Evolutionary conservation across 2,797 vertebrate genomes (phyloP), one percentile per base, ranked within the genome.

Genomic region (Pipistrellus pygmaeus): DNA sequence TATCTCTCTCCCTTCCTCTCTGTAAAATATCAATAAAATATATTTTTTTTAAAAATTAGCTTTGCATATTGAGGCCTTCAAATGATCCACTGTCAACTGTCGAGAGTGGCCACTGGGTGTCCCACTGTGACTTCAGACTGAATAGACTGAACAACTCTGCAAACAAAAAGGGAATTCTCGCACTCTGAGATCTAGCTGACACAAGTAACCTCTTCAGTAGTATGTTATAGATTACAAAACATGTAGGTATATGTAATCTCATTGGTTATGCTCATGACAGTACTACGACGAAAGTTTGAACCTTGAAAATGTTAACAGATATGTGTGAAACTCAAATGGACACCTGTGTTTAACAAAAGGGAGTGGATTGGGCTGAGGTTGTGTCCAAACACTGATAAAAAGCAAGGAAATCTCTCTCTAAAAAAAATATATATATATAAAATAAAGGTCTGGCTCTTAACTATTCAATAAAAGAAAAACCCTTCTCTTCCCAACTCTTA

Each of bases 271-370:
- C 30, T 92, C 23, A 38, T 38, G 27, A 17, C 85, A 13, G 30
- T 35, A 62, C 72, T 32, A 3, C 7, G 15, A 3, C 7, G 15
- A 62, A 84, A 57, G 21, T 75, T 55, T 25, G 15, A 64, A 53
- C 80, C 68, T 92, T 69, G 8, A 32, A 88, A 78, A 71, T 64
- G 21, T 72, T 76, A 84, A 91, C 38, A 46, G 80, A 69, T 90
- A 8, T 32, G n/a, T 73, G 6, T 30, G 62, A 77, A 44, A 32
- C 72, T 87, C 30, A 10, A 21, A 4, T 66, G 66, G 51, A 72
- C 8, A 2, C 14, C 69, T 23, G 2, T 85, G 35, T 90, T 78
- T 44, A 48, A 53, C 46, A 72, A 41, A 35, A 60, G 14, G 12
- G 10, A 23, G 15, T 38, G 27, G 9, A 71, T 14, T 13, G 3